Conservation (phyloP, 2,888 invertebrate species). For the Tachystola acroxantha region DNA sequence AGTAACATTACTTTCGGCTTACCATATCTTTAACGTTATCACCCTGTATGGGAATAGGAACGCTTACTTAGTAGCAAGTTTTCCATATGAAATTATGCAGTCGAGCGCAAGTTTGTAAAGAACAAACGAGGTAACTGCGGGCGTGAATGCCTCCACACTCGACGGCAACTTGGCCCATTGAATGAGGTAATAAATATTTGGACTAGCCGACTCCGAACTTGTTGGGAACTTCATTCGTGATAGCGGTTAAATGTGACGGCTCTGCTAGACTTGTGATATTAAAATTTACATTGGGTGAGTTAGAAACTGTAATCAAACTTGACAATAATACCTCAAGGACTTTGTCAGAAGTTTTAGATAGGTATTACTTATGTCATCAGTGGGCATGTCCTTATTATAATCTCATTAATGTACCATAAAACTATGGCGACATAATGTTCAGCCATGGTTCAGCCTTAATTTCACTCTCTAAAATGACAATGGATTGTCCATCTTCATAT, state of each 20-base stretch:
- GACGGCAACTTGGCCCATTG: constrained; percentile 31
- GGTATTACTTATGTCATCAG: no score
- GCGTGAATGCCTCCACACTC: constrained; percentile 27
- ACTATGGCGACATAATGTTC: no score
- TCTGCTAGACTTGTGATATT: background rate
- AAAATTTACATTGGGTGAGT: background rate
- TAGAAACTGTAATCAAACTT: background rate
- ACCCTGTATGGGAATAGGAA: no score
- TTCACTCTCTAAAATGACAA: no score
- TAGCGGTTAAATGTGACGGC: background rate
- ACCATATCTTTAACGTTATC: no score
- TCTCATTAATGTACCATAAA: no score
- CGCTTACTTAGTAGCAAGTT: constrained; percentile 27
- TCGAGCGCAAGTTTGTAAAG: constrained; percentile 28
- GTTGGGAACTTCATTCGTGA: constrained; percentile 6
- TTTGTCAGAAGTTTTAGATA: background rate
- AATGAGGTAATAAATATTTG: constrained; percentile 27
- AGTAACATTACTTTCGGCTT: no score
- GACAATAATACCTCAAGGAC: background rate
- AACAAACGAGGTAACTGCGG: constrained; percentile 39
- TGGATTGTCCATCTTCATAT: no score
- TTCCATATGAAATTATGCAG: constrained; percentile 39
- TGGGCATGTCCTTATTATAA: no score
- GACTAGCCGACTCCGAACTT: constrained; percentile 8
- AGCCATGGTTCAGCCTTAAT: no score